Evolutionary conservation across 2,888 invertebrate species (phyloP).

Genomic region (Allophyes oxyacanthae): DNA sequence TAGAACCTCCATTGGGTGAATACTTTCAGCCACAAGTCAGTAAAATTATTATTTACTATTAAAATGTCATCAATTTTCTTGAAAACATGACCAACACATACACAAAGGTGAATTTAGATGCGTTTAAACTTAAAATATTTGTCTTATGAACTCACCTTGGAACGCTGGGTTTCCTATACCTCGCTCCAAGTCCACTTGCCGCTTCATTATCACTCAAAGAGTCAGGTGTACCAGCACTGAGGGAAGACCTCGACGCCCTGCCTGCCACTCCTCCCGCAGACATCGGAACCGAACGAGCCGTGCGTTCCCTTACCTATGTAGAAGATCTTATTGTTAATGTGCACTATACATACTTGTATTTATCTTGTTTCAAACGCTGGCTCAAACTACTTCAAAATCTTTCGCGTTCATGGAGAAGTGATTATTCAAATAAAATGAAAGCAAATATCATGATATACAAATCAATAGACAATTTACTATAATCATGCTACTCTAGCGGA

Average conservation of each 20-base stretch:
- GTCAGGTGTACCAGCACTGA: conserved; percentile 96
- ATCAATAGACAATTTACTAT: conserved; percentile 38
- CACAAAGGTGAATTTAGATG: no score
- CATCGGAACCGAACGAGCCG: conserved; percentile 97
- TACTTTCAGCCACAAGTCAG: no score
- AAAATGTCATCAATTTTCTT: no score
- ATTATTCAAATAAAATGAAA: conserved; percentile 39
- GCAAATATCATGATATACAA: conserved; percentile 39
- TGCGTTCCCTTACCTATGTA: conserved; percentile 96
- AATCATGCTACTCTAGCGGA: conserved; percentile 78
- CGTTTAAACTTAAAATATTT: no score
- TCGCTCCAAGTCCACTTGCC: conserved; percentile 91
- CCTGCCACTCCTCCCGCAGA: conserved; percentile 87
- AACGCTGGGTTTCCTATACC: conserved; percentile 92
- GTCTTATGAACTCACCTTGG: conserved; percentile 71
- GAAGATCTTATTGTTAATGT: conserved; percentile 29
- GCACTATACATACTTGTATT: not conserved
- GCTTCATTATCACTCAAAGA: conserved; percentile 96
- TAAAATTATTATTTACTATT: no score
- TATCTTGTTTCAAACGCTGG: conserved; percentile 13
- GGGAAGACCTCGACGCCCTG: conserved; percentile 93
- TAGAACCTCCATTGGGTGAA: not conserved
- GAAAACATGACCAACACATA: no score
- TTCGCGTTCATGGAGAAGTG: conserved; percentile 29
- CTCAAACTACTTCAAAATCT: conserved; percentile 21